A percentile compares a stretch with the other conserved stretches of the same genome.
Conservation (phyloP, 2,797 vertebrate species). For the Acrossocheilus wenchowensis region DNA sequence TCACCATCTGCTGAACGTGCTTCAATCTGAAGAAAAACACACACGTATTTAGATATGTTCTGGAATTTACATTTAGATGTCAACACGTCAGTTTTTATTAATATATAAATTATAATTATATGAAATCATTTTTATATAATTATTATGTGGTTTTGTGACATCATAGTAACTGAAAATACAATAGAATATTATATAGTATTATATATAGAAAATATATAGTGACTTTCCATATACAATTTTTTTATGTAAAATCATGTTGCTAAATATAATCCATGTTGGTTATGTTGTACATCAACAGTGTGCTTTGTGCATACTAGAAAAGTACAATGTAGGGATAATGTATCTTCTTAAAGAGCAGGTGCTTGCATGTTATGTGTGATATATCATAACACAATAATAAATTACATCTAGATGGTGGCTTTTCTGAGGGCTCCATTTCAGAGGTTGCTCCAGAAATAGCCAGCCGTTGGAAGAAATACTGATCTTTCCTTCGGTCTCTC, state of each 20-base stretch:
- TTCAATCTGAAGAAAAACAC: slow-evolving; percentile 79
- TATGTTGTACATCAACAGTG: neutral
- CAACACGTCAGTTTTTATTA: neutral
- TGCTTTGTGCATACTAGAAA: neutral
- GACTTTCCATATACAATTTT: neutral
- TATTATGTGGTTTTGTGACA: neutral
- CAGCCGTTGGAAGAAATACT: slow-evolving; percentile 76
- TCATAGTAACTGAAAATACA: neutral
- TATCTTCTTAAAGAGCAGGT: neutral
- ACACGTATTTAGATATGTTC: neutral
- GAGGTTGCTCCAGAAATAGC: slow-evolving; percentile 78
- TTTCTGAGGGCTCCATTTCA: slow-evolving; percentile 81
- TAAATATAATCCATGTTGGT: neutral
- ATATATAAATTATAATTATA: neutral
- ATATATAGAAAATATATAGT: neutral
- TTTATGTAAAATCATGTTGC: neutral
- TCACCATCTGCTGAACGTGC: slow-evolving; percentile 68
- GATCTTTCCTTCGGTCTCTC: slow-evolving; percentile 81
- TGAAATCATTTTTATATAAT: no score
- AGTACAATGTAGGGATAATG: neutral
- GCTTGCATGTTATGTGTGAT: neutral
- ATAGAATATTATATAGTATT: neutral
- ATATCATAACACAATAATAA: neutral
- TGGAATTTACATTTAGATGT: neutral
- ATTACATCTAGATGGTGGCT: slow-evolving; percentile 75